Evolutionary conservation across 2,797 vertebrate species (phyloP).

Genomic region (Cryptoblepharus egeriae): DNA sequence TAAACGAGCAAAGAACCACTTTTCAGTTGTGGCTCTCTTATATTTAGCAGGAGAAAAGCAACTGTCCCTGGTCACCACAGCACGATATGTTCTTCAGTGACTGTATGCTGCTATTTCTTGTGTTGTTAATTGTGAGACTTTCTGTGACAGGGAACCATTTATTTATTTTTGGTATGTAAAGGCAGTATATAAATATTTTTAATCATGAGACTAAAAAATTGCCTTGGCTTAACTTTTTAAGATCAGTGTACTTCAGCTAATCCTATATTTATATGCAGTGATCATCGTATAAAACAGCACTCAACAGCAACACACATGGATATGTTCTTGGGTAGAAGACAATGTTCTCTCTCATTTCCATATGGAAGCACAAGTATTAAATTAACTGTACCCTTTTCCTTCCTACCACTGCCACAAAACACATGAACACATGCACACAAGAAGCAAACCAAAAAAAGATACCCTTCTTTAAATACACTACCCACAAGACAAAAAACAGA

Average conservation of each 20-base stretch:
- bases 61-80: too few species aligned
- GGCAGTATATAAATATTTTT: neutral
- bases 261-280: neutral
- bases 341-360: neutral
- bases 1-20: too few species aligned
- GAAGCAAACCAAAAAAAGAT: too few species aligned
- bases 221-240: neutral
- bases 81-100: too few species aligned
- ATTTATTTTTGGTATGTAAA: too few species aligned
- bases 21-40: too few species aligned
- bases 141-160: too few species aligned
- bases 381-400: neutral
- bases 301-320: neutral
- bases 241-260: neutral
- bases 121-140: too few species aligned
- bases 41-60: too few species aligned
- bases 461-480: neutral
- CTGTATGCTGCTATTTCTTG: too few species aligned
- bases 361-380: neutral
- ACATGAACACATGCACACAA: too few species aligned
- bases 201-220: too few species aligned
- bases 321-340: neutral
- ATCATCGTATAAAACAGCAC: neutral
- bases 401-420: neutral
- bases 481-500: neutral